Evolutionary conservation across 2,797 vertebrate genomes (phyloP).

Genomic region (Ceyx erithaca): DNA sequence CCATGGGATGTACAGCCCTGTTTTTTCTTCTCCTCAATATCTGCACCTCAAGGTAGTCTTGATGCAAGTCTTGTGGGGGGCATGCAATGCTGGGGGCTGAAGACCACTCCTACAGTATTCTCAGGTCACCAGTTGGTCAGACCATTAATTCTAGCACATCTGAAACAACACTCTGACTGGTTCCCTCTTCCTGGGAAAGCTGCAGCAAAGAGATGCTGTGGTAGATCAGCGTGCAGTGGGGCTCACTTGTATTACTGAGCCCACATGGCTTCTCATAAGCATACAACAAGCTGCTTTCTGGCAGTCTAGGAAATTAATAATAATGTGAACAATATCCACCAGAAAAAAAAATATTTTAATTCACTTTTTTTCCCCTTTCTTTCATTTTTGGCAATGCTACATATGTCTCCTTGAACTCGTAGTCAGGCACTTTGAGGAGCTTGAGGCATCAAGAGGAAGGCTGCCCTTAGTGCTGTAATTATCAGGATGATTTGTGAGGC

Average conservation of each 20-base stretch:
- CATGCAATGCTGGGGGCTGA: not conserved
- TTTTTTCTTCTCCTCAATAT: slow-evolving; percentile 91
- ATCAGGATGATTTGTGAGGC: not conserved
- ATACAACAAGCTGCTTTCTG: not conserved
- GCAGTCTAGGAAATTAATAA: not conserved
- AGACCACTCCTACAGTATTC: not conserved
- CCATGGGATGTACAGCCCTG: slow-evolving; percentile 84
- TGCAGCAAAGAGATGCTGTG: not conserved
- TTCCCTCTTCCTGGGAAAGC: not conserved
- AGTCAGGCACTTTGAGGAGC: not conserved
- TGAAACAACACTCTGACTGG: not conserved
- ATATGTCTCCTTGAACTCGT: not conserved
- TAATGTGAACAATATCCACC: not conserved
- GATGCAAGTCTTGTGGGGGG: rapidly evolving
- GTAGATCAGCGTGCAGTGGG: not conserved
- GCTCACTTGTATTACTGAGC: not conserved
- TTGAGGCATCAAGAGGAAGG: not conserved
- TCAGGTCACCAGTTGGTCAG: not conserved
- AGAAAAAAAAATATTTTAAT: not conserved
- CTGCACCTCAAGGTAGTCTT: slow-evolving; percentile 89
- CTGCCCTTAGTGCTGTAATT: not conserved
- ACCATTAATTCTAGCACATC: not conserved
- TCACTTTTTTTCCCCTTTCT: rapidly evolving
- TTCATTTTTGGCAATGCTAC: not conserved
- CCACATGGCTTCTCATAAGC: not conserved